These are phyloP conservation scores for Rhabdornis inornatus DNA, from an alignment of 2,113 vertebrate genomes.

Conservation along the genomic window DNA sequence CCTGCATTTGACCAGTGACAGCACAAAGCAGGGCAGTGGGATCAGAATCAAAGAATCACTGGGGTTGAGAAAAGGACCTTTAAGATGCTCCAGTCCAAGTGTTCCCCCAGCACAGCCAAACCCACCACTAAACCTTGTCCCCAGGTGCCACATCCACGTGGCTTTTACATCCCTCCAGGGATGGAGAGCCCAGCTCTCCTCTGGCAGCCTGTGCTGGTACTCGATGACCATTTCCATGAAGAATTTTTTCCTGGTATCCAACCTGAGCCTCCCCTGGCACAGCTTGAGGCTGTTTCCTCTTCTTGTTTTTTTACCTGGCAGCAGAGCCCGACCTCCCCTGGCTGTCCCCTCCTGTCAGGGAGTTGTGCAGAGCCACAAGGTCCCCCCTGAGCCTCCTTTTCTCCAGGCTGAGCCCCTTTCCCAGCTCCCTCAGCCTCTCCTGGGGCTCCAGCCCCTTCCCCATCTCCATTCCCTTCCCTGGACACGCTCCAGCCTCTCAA, in stretches of 20 bases:
- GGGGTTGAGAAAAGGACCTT: neutral
- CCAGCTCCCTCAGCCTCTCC: neutral
- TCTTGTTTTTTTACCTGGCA: neutral
- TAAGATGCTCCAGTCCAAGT: neutral
- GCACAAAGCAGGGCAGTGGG: neutral
- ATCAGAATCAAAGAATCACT: neutral
- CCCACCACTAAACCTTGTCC: neutral
- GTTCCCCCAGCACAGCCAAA: neutral
- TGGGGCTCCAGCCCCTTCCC: neutral
- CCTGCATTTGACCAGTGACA: neutral
- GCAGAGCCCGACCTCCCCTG: rapidly evolving
- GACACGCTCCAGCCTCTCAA: rapidly evolving
- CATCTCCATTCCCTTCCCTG: rapidly evolving
- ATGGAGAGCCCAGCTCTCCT: neutral
- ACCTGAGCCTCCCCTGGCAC: neutral
- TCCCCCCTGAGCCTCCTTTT: neutral
- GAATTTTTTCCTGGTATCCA: too few species aligned
- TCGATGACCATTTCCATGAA: neutral
- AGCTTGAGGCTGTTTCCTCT: neutral
- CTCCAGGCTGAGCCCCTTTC: neutral
- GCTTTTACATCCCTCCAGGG: neutral
- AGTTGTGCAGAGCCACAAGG: rapidly evolving
- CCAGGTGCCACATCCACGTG: rapidly evolving
- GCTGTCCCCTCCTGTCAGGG: neutral
- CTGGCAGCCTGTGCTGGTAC: neutral